phyloP scores from a whole-genome alignment of 2,797 vertebrate genomes.

The Fringilla coelebs region DNA sequence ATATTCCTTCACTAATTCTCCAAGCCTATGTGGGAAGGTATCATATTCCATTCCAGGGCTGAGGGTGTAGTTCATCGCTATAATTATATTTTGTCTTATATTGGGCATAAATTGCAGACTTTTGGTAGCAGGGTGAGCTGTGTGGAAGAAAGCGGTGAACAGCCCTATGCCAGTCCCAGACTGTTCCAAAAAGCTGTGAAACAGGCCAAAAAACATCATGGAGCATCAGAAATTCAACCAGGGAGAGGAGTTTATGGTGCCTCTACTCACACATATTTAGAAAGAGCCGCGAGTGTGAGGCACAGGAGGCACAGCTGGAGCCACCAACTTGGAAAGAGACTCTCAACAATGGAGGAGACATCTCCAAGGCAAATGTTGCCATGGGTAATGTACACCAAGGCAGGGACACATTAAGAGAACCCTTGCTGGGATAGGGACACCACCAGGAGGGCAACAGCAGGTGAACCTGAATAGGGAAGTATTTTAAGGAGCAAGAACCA shows the following conservation, averaged over 20 bases:
- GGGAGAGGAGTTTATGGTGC: neutral
- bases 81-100: neutral
- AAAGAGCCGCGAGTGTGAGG: neutral
- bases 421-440: neutral
- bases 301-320: neutral
- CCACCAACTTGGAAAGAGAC: neutral
- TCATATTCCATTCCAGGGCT: neutral
- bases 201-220: neutral
- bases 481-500: neutral
- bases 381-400: neutral
- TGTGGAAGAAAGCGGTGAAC: neutral
- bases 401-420: neutral
- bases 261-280: neutral
- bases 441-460: fast-evolving
- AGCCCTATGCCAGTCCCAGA: neutral
- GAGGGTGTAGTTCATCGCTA: fast-evolving
- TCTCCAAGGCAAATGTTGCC: fast-evolving
- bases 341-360: neutral
- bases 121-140: neutral
- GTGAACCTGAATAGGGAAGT: neutral
- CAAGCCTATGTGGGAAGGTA: neutral
- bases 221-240: neutral
- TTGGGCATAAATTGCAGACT: neutral
- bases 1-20: neutral
- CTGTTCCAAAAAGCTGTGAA: fast-evolving